These are phyloP conservation scores for Drosophila fungiperda DNA, from an alignment of 2,888 invertebrate genomes.

Conservation along the genomic window DNA sequence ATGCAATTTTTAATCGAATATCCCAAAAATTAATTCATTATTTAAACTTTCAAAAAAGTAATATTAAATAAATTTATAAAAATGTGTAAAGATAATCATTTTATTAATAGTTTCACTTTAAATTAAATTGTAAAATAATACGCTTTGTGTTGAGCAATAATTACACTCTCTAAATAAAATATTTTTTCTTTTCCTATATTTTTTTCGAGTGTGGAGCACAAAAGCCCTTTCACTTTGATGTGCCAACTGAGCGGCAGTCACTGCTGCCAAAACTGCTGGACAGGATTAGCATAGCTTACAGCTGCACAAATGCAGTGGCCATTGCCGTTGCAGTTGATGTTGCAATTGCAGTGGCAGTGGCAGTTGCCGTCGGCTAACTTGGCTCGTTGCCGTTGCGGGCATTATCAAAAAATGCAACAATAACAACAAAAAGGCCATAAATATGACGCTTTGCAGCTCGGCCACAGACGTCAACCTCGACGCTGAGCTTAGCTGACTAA, in stretches of 20 bases:
- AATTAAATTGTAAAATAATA: background rate
- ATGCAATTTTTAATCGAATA: background rate
- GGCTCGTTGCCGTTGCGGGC: constrained; percentile 23
- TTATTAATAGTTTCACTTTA: fast-evolving
- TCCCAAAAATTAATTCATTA: background rate
- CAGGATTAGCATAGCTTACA: constrained; percentile 70
- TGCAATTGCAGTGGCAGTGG: constrained; percentile 9
- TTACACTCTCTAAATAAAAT: background rate
- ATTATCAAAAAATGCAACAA: constrained; percentile 56
- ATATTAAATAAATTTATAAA: background rate
- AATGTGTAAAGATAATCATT: too few species aligned
- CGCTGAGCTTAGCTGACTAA: constrained; percentile 47
- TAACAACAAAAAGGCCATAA: constrained; percentile 58
- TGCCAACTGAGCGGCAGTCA: constrained; percentile 52
- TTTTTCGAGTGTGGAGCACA: constrained; percentile 23
- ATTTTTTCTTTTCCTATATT: background rate
- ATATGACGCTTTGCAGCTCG: constrained; percentile 46
- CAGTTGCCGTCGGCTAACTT: constrained; percentile 15
- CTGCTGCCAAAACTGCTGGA: constrained; percentile 73
- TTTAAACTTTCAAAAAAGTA: background rate
- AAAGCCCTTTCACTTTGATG: constrained; percentile 78
- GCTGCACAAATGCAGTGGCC: constrained; percentile 48
- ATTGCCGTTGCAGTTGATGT: constrained; percentile 3
- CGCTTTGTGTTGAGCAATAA: background rate
- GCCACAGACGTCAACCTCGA: constrained; percentile 16